Evolutionary conservation across 2,113 vertebrate genomes (phyloP).

Genomic region (Butastur rufipennis): DNA sequence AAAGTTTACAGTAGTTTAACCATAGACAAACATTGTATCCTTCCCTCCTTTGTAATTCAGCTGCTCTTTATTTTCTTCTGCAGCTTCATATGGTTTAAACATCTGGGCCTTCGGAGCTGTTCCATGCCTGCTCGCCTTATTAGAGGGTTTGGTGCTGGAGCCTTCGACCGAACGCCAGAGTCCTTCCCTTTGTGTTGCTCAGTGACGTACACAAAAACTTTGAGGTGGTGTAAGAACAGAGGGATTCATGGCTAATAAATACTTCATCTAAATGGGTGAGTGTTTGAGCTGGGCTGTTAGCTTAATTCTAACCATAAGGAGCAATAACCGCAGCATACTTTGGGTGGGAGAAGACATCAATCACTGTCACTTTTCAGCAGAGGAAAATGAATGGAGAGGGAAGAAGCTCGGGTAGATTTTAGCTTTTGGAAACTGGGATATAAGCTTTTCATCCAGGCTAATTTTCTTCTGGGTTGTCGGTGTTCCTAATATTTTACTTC

Average conservation of each 20-base stretch:
- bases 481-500: neutral
- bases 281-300: conserved; percentile 48
- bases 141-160: conserved; percentile 33
- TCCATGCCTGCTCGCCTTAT: conserved; percentile 19
- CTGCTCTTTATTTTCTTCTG: conserved; percentile 57
- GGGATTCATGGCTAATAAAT: conserved; percentile 48
- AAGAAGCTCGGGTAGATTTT: neutral
- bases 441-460: neutral
- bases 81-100: conserved; percentile 51
- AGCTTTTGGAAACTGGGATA: neutral
- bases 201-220: conserved; percentile 51
- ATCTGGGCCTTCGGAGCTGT: conserved; percentile 5
- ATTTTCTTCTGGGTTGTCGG: neutral
- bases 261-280: conserved; percentile 51
- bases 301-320: conserved; percentile 59
- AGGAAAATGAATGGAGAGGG: neutral
- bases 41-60: conserved; percentile 41
- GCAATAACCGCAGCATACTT: conserved; percentile 38
- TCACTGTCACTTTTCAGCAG: conserved; percentile 57
- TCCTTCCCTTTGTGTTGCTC: conserved; percentile 13
- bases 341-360: conserved; percentile 40
- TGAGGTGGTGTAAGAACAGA: conserved; percentile 65
- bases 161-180: neutral
- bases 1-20: conserved; percentile 64
- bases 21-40: conserved; percentile 46